These are phyloP conservation scores for Hoplostethus mediterraneus DNA, from an alignment of 2,797 vertebrate genomes.

Conservation along the genomic window DNA sequence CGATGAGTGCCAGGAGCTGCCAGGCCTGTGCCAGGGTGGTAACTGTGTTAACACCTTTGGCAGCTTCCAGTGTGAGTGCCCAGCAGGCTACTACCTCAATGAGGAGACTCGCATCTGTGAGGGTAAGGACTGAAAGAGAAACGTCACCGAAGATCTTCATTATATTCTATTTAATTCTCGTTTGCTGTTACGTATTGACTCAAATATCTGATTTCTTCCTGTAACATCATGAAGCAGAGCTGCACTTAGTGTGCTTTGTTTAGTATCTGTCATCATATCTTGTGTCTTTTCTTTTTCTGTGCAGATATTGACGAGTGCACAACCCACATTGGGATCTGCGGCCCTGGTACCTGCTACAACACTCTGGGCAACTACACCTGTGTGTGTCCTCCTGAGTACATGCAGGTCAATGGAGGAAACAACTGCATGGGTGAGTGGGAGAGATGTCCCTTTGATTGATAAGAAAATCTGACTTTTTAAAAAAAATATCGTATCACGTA, in stretches of 20 bases:
- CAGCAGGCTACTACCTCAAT: conserved; percentile 92
- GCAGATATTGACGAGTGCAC: conserved; percentile 94
- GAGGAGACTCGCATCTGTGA: conserved; percentile 93
- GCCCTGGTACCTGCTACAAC: conserved; percentile 95
- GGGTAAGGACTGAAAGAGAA: conserved; percentile 79
- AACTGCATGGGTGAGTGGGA: conserved; percentile 92
- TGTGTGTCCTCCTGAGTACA: conserved; percentile 93
- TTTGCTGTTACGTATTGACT: too few species aligned
- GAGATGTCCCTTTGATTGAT: not conserved
- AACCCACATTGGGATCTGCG: conserved; percentile 90
- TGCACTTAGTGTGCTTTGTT: too few species aligned
- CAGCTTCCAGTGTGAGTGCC: conserved; percentile 96
- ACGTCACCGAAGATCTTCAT: not conserved
- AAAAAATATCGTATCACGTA: not conserved
- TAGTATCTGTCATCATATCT: not conserved
- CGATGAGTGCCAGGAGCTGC: conserved; percentile 94
- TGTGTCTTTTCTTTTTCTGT: conserved; percentile 2
- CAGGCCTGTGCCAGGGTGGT: conserved; percentile 93
- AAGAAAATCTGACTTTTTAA: not conserved
- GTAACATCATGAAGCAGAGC: too few species aligned
- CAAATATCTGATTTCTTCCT: too few species aligned
- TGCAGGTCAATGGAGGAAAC: conserved; percentile 95
- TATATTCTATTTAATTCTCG: not conserved
- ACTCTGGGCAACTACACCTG: conserved; percentile 96
- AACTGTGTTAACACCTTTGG: conserved; percentile 95